Conservation (phyloP, 2,888 invertebrate genomes). For the Octodonta nipae region DNA sequence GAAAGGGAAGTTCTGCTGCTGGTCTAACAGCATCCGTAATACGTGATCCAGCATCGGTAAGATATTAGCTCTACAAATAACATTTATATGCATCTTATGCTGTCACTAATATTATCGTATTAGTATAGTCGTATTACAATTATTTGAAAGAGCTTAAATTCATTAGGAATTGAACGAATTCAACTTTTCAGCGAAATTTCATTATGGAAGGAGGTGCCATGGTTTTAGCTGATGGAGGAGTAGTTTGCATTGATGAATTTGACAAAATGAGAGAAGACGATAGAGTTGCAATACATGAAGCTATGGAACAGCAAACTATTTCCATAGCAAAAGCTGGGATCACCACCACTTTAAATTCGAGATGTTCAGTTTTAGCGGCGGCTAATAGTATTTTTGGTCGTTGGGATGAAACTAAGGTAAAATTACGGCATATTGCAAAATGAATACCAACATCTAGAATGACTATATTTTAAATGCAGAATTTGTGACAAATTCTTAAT, state of each 20-base stretch:
- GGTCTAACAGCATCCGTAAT: slow-evolving; percentile 96
- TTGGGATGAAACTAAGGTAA: slow-evolving; percentile 88
- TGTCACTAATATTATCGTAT: too few relatives aligned
- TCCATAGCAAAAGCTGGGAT: slow-evolving; percentile 99
- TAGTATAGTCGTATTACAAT: too few relatives aligned
- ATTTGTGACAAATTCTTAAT: too few relatives aligned
- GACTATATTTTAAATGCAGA: too few relatives aligned
- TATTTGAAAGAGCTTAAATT: too few relatives aligned
- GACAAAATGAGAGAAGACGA: slow-evolving; percentile 99
- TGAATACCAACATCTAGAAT: too few relatives aligned
- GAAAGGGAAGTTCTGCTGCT: slow-evolving; percentile 98
- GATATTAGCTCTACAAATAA: too few relatives aligned
- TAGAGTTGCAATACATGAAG: slow-evolving; percentile 97
- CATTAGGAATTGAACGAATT: slow-evolving; percentile 1
- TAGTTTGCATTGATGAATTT: slow-evolving; percentile 99
- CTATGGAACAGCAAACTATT: slow-evolving; percentile 99
- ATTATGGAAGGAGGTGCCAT: slow-evolving; percentile 99
- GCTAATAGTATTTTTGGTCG: slow-evolving; percentile 97
- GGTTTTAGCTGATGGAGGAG: slow-evolving; percentile 98
- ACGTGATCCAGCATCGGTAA: slow-evolving; percentile 80
- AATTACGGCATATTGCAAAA: too few relatives aligned
- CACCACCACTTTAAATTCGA: slow-evolving; percentile 93
- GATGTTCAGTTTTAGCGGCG: slow-evolving; percentile 97
- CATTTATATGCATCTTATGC: too few relatives aligned
- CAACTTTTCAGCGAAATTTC: slow-evolving; percentile 63